A percentile compares a stretch with the other conserved stretches of the same genome.
phyloP scores from a whole-genome alignment of 2,113 vertebrate species.

The Paradoxurus hermaphroditus region DNA sequence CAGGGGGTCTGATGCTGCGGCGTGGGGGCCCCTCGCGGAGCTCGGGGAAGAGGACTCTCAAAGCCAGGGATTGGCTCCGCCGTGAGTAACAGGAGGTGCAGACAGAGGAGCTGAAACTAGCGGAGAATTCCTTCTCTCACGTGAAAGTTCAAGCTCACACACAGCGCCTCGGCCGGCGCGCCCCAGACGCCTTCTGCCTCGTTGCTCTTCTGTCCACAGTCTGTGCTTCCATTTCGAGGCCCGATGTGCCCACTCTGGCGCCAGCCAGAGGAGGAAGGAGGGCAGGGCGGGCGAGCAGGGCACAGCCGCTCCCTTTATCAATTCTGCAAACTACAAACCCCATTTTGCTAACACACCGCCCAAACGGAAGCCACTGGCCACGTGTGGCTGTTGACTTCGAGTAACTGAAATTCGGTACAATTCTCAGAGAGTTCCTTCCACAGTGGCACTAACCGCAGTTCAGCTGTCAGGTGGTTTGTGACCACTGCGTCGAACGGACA shows the following conservation, averaged over 20 bases:
- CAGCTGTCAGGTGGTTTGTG: not conserved
- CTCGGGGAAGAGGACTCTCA: too few relatives aligned
- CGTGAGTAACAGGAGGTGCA: not conserved
- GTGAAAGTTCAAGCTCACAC: not conserved
- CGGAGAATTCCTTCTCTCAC: not conserved
- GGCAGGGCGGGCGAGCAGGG: not conserved
- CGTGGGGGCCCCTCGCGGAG: fast-evolving
- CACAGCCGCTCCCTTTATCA: not conserved
- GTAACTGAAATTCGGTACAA: not conserved
- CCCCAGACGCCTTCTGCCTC: not conserved
- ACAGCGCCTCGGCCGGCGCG: fast-evolving
- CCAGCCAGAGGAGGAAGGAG: not conserved
- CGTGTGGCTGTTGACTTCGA: not conserved
- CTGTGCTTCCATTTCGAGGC: not conserved
- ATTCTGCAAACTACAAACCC: not conserved
- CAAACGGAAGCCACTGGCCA: not conserved
- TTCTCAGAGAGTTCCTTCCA: not conserved
- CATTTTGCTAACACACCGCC: not conserved
- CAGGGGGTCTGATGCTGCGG: not conserved
- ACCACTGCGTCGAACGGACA: too few relatives aligned
- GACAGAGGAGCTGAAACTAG: not conserved
- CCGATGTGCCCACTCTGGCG: too few relatives aligned
- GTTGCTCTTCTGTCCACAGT: not conserved
- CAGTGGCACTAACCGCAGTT: not conserved
- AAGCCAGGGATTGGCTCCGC: not conserved